Evolutionary conservation across 64 coral and sea anemone species (phyloP), one percentile per base, ranked within the genome.

Genomic region (Montipora efflorescens): DNA sequence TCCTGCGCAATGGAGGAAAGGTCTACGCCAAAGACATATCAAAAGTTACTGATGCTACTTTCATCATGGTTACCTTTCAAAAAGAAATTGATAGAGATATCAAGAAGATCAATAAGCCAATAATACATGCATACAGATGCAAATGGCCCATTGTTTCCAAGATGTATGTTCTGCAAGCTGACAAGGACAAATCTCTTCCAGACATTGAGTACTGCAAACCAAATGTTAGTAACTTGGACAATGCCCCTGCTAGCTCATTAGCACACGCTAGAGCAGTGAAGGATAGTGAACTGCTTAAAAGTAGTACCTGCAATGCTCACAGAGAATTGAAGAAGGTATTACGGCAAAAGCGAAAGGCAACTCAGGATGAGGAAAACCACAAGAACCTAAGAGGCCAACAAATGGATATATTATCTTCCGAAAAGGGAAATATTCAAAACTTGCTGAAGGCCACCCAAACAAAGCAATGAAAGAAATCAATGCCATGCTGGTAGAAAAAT

Each of bases 61-160:
- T 79, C 19, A 90, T 90, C n/a, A 77, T 89, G 87, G 11, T 89
- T 9, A 89, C 51, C 36, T 77, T 74, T 7, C 87, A 89, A 77
- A 89, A 89, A 23, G 87, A 89, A 64, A 19, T 78, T 77, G 73
- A 89, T 16, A 89, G 78, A 46, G 87, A 78, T 18, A 5, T 89
- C 18, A 89, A 89, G 45, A 89, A 89, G 28, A 89, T 89, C 12
- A 89, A 78, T 52, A 89, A 89, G 61, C 87, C 87, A 0, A 89
- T 89, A 19, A 77, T 89, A 2, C 74, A 89, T 62, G 87, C 87
- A 14, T 89, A 89, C 12, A 20, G 74, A 44, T 77, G 62, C 74
- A 89, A 89, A 74, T 89, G 87, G 87, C 87, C 73, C 59, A 78
- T 89, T 36, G 61, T 89, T 18, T 89, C 74, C 15, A 89, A 89